phyloP scores from a whole-genome alignment of 1,140 invertebrate species.

The Helicoverpa zea region DNA sequence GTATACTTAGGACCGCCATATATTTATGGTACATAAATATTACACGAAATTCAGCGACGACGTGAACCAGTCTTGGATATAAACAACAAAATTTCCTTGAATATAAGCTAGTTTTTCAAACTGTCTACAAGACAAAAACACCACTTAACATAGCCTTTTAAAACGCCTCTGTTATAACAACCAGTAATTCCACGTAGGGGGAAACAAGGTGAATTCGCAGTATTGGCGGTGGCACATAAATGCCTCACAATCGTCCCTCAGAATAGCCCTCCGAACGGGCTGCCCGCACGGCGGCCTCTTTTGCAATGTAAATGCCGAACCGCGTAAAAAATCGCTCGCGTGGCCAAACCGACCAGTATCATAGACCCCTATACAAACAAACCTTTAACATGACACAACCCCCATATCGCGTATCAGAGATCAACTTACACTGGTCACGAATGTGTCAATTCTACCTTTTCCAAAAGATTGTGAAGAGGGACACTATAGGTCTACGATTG shows the following conservation, averaged over 20 bases:
- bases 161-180: not conserved
- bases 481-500: constrained; percentile 3
- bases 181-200: constrained; percentile 1
- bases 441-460: constrained; percentile 46
- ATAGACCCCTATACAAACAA: not conserved
- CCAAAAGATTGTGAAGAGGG: constrained; percentile 39
- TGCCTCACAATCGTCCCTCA: constrained; percentile 27
- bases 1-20: no score
- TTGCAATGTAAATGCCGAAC: constrained; percentile 44
- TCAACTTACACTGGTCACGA: not conserved
- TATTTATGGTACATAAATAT: no score
- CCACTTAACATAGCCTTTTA: not conserved
- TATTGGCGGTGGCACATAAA: constrained; percentile 26
- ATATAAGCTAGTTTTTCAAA: not conserved
- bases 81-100: no score
- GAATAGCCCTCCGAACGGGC: not conserved
- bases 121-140: not conserved
- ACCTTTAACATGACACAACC: not conserved
- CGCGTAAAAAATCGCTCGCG: constrained; percentile 35
- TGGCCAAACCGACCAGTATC: constrained; percentile 1
- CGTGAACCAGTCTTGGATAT: no score
- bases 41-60: no score
- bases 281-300: constrained; percentile 26
- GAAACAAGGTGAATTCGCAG: constrained; percentile 35
- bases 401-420: constrained; percentile 21